Evolutionary conservation across 2,888 invertebrate genomes (phyloP).

Genomic region (Erpobdella octoculata): DNA sequence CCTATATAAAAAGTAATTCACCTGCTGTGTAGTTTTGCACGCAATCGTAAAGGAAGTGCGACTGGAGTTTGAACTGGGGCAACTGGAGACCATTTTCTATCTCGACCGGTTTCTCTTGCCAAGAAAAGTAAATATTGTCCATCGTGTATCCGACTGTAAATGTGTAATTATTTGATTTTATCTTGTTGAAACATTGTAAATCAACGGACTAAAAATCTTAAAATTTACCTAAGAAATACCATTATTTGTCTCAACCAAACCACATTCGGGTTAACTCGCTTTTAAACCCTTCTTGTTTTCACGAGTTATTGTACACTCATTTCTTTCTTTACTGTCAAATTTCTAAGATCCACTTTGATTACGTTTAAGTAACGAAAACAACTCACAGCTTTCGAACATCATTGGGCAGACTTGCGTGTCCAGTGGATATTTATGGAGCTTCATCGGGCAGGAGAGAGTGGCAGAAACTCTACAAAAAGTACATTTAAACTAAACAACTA

Average conservation of each 20-base stretch:
- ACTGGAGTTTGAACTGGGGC: conserved; percentile 38
- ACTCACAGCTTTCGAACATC: conserved; percentile 48
- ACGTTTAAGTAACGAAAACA: background rate
- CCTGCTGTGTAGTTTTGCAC: conserved; percentile 40
- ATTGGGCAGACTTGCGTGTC: conserved; percentile 46
- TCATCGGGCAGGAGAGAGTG: conserved; percentile 45
- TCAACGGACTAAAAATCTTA: too few species aligned
- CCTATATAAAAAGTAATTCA: conserved; percentile 18
- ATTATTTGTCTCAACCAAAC: too few species aligned
- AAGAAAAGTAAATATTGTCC: conserved; percentile 37
- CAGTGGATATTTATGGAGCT: conserved; percentile 46
- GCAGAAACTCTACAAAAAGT: conserved; percentile 40
- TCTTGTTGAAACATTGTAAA: too few species aligned
- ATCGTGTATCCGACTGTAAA: conserved; percentile 39
- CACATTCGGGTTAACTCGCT: too few species aligned
- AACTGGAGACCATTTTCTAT: conserved; percentile 34
- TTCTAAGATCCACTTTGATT: too few species aligned
- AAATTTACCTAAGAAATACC: too few species aligned
- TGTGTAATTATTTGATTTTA: background rate
- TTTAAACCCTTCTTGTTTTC: too few species aligned
- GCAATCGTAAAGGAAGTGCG: conserved; percentile 34
- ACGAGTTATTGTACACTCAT: too few species aligned
- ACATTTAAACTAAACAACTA: too few species aligned
- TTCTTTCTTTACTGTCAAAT: too few species aligned
- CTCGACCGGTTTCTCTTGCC: conserved; percentile 36